Evolutionary conservation across 2,113 vertebrate genomes (phyloP), one percentile per base, ranked within the genome.

Genomic region (Chascanopsetta lugubris): DNA sequence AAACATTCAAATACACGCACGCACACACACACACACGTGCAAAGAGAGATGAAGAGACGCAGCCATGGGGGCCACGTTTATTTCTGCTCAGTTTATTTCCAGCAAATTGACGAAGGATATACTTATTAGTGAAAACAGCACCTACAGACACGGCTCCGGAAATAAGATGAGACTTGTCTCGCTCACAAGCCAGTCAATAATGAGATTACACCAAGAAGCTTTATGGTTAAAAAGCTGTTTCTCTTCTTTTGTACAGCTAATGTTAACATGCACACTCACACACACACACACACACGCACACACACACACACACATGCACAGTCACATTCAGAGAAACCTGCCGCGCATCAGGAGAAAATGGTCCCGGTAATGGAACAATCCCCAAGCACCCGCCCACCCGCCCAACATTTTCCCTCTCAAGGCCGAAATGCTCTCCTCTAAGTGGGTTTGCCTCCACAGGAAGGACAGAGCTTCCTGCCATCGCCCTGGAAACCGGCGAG

Each of bases 401-500:
- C 8, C 21, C 8, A 40, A 50, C 48, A 48, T 43, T 78, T 60
- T 47, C 45, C 62, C 69, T 75, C 72, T 74, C 68, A 85, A 69
- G 66, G 78, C 72, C 6, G 5, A 54, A 56, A 57, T 40, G 3
- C 45, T 64, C 38, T 47, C 50, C 42, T 69, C 42, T 66, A 69
- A 82, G 77, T 84, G 74, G 2, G 40, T 81, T 53, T 63, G 60
- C 55, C 36, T 69, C 40, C 12, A 25, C 58, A 43, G 50, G 69
- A 74, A 43, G 65, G 29, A 10, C 42, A 61, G 24, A 60, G 56
- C 3, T 69, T 79, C 40, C 51, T 72, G 73, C 46, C 72, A 82
- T 86, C 13, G 29, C 83, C 78, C 36, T 85, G 82, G 82, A 82
- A 88, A 87, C 87, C 53, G 38, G 30, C 2, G 17, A 34, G 66